phyloP scores from a whole-genome alignment of 2,888 invertebrate genomes.

The Entomobrya multifasciata region DNA sequence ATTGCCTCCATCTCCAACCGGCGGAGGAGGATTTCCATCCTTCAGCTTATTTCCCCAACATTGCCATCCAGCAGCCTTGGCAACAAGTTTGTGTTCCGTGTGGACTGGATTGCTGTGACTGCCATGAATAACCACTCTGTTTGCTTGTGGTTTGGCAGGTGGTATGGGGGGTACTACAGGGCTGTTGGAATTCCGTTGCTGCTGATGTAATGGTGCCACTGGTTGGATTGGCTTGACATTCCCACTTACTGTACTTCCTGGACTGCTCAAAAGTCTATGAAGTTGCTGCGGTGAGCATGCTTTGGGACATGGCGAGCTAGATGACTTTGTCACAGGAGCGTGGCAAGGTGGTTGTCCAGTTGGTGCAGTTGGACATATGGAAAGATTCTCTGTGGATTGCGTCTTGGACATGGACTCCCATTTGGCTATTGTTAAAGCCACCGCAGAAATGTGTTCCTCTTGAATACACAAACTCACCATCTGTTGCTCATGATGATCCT shows the following conservation, averaged over 20 bases:
- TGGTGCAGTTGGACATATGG: background rate
- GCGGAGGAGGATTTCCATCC: background rate
- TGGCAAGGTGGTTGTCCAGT: background rate
- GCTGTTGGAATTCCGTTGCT: too few relatives aligned
- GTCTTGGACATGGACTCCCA: slow-evolving; percentile 70
- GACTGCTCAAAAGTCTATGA: too few relatives aligned
- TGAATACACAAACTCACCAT: slow-evolving; percentile 66
- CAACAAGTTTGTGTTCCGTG: background rate
- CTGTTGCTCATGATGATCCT: slow-evolving; percentile 19
- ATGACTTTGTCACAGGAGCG: slow-evolving; percentile 45
- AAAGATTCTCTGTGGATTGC: slow-evolving; percentile 42
- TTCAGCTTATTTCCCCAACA: slow-evolving; percentile 51
- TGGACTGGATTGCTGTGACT: slow-evolving; percentile 7
- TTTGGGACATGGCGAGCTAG: slow-evolving; percentile 56
- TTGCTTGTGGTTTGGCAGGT: background rate
- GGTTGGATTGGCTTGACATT: slow-evolving; percentile 23
- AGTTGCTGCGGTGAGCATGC: background rate
- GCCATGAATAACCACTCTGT: background rate
- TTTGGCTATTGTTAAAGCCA: slow-evolving; percentile 73
- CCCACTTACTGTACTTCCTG: background rate
- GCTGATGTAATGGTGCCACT: background rate
- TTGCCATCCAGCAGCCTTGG: slow-evolving; percentile 45
- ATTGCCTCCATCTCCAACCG: background rate
- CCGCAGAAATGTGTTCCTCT: slow-evolving; percentile 73
- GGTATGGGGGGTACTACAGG: background rate